Evolutionary conservation across 2,113 vertebrate species (phyloP).

Genomic region (Hydrolagus affinis): DNA sequence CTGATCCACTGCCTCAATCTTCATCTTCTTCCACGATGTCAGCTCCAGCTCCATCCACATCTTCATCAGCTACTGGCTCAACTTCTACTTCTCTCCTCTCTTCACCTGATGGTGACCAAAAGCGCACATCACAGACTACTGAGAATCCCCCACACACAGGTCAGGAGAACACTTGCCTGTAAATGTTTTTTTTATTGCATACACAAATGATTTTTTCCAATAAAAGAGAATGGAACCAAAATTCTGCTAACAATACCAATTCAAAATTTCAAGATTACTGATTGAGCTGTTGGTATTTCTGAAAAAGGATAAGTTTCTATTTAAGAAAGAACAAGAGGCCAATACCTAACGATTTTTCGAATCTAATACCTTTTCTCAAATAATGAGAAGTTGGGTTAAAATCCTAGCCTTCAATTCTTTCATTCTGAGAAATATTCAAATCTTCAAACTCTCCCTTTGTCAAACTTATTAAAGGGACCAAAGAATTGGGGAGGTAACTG

Average conservation of each 20-base stretch:
- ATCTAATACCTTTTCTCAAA: too few species aligned
- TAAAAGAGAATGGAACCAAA: background rate
- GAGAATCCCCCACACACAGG: constrained; percentile 52
- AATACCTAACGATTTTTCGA: background rate
- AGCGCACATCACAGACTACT: constrained; percentile 40
- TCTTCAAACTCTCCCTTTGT: background rate
- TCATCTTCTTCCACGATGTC: constrained; percentile 58
- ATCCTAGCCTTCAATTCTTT: background rate
- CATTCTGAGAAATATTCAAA: background rate
- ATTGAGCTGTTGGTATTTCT: background rate
- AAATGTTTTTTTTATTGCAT: background rate
- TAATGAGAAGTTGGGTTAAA: background rate
- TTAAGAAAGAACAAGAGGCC: background rate
- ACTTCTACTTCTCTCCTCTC: constrained; percentile 61
- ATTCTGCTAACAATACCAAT: background rate
- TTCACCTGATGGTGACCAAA: constrained; percentile 67
- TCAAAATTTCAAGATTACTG: background rate
- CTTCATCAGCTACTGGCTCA: constrained; percentile 64
- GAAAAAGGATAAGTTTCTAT: background rate
- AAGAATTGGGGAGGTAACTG: background rate
- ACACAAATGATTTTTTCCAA: background rate
- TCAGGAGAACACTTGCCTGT: constrained; percentile 33
- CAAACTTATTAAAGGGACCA: background rate
- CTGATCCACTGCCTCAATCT: constrained; percentile 53
- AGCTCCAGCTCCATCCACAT: constrained; percentile 60